phyloP scores from a whole-genome alignment of 2,797 vertebrate genomes.

The Silurus aristotelis region DNA sequence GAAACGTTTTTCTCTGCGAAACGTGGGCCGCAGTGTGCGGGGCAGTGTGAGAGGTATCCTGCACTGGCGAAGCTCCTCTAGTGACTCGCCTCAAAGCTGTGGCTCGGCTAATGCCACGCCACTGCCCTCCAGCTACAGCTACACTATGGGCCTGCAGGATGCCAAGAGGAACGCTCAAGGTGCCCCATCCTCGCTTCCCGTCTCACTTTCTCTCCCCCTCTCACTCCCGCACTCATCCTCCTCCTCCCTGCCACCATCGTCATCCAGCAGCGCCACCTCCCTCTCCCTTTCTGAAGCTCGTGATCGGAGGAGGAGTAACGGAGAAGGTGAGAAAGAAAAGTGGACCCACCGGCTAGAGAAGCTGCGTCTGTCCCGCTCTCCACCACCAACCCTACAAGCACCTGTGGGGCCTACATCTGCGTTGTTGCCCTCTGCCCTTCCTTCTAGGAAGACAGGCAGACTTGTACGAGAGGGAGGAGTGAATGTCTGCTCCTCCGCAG shows the following conservation, averaged over 20 bases:
- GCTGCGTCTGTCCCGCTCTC: constrained; percentile 82
- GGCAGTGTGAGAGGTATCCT: constrained; percentile 88
- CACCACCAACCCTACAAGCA: constrained; percentile 64
- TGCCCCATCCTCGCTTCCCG: constrained; percentile 71
- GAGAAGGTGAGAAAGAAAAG: constrained; percentile 82
- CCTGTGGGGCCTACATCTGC: constrained; percentile 21
- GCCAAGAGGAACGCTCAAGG: constrained; percentile 72
- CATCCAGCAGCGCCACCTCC: constrained; percentile 79
- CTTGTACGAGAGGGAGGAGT: constrained; percentile 78
- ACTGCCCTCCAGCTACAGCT: constrained; percentile 79
- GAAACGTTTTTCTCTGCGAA: constrained; percentile 88
- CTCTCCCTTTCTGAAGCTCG: constrained; percentile 73
- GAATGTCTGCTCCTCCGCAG: constrained; percentile 72
- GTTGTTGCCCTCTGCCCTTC: constrained; percentile 57
- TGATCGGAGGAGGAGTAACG: constrained; percentile 75
- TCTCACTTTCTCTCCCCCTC: constrained; percentile 76
- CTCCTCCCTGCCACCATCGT: constrained; percentile 77
- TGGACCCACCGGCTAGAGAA: constrained; percentile 89
- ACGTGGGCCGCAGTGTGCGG: constrained; percentile 84
- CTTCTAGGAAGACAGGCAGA: constrained; percentile 74
- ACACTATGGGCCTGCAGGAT: constrained; percentile 76
- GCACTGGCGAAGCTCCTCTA: constrained; percentile 84
- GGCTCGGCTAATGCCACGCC: constrained; percentile 43
- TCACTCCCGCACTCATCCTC: constrained; percentile 80
- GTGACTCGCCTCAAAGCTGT: constrained; percentile 67